Evolutionary conservation across 2,797 vertebrate genomes (phyloP).

Genomic region (Thamnophis elegans): DNA sequence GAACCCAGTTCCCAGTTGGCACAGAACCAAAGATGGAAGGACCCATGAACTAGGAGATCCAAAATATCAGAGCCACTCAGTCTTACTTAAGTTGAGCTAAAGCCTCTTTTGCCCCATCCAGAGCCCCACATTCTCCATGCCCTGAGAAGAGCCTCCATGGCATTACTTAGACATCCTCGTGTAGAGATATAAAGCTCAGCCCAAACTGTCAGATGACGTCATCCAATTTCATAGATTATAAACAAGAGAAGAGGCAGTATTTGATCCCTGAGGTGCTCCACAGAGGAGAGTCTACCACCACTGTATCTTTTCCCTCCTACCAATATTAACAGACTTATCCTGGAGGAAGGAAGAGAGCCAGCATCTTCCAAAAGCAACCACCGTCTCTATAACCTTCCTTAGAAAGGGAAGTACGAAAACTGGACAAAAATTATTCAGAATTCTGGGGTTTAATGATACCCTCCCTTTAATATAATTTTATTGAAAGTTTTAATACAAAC

Average conservation of each 20-base stretch:
- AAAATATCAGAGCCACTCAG: background rate
- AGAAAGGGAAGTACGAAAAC: background rate
- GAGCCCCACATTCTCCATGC: background rate
- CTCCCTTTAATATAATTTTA: background rate
- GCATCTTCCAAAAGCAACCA: background rate
- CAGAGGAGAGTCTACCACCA: background rate
- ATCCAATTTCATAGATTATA: background rate
- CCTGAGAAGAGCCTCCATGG: background rate
- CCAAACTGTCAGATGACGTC: background rate
- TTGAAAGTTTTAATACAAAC: background rate
- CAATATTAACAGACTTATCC: background rate
- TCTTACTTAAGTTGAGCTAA: background rate
- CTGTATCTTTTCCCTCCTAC: background rate
- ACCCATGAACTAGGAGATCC: background rate
- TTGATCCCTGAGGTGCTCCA: background rate
- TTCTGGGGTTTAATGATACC: background rate
- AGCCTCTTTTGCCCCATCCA: background rate
- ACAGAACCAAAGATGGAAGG: background rate
- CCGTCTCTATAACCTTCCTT: background rate
- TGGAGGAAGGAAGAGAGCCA: background rate
- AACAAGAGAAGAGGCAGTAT: background rate
- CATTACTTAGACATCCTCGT: background rate
- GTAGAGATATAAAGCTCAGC: background rate
- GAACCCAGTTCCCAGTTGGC: background rate
- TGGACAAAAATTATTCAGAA: background rate